Evolutionary conservation across 2,113 vertebrate genomes (phyloP).

Genomic region (Rhinopithecus roxellana): DNA sequence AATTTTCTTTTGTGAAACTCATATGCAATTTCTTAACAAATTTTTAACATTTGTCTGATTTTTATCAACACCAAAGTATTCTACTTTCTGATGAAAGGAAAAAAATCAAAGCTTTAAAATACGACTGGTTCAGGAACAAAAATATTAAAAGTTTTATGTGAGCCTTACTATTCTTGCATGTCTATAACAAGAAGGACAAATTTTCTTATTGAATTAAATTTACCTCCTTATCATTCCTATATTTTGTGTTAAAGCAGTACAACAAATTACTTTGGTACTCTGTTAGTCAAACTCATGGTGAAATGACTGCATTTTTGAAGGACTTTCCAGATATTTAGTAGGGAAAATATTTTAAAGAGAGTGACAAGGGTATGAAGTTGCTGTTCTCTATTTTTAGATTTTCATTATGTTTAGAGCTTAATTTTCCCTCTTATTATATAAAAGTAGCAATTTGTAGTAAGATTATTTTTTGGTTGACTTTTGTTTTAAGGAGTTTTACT

Average conservation of each 20-base stretch:
- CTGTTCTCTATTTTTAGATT: conserved; percentile 21
- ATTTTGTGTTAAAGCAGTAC: conserved; percentile 23
- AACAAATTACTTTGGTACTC: conserved; percentile 16
- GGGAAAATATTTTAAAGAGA: conserved; percentile 19
- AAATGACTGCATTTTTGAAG: conserved; percentile 31
- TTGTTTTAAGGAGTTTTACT: conserved; percentile 14
- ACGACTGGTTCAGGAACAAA: conserved; percentile 49
- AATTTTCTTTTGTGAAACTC: conserved; percentile 1
- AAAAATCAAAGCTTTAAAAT: conserved; percentile 38
- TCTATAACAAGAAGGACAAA: conserved; percentile 15
- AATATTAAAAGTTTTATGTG: conserved; percentile 26
- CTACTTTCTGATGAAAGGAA: conserved; percentile 48
- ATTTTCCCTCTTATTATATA: neutral
- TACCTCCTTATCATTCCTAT: conserved; percentile 11
- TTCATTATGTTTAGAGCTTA: conserved; percentile 39
- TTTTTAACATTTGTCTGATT: conserved; percentile 5
- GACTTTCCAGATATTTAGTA: neutral
- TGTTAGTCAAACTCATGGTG: conserved; percentile 14
- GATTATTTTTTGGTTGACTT: neutral
- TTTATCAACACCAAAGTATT: conserved; percentile 19
- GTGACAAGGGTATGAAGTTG: neutral
- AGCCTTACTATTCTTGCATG: conserved; percentile 28
- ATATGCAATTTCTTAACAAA: neutral
- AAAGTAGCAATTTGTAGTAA: neutral
- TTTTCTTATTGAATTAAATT: conserved; percentile 55